Conservation (phyloP, 2,113 vertebrate species). For the Leucopsar rothschildi region DNA sequence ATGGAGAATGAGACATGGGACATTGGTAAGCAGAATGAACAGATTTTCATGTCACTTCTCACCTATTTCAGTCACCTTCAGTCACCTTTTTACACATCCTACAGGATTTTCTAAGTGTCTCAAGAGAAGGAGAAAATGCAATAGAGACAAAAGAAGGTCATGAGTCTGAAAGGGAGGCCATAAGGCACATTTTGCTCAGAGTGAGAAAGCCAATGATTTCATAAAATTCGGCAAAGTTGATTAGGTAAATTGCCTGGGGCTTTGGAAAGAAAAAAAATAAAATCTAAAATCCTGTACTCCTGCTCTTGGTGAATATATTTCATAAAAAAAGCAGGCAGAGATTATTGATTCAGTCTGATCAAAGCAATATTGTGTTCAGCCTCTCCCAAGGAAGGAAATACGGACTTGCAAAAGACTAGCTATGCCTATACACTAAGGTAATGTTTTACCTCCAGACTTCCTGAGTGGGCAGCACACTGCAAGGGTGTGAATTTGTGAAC, state of each 20-base stretch:
- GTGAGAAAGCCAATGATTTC: background rate
- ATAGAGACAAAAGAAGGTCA: background rate
- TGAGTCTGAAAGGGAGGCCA: background rate
- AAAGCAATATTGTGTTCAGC: background rate
- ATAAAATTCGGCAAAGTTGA: background rate
- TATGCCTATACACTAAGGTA: background rate
- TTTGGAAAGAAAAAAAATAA: background rate
- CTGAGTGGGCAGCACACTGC: slow-evolving; percentile 80
- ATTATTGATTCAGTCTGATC: background rate
- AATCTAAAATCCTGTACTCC: background rate
- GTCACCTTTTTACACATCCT: background rate
- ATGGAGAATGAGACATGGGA: background rate
- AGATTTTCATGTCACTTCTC: background rate
- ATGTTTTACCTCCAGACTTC: slow-evolving; percentile 79
- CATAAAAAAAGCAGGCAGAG: background rate
- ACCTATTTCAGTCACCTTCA: background rate
- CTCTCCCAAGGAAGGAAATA: background rate
- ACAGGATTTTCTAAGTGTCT: background rate
- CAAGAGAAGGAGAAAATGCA: background rate
- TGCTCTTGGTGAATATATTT: background rate
- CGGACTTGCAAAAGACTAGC: background rate
- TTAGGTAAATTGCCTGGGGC: background rate
- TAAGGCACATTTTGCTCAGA: background rate
- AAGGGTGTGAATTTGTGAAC: slow-evolving; percentile 76
- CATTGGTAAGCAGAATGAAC: background rate